A percentile compares a stretch with the other conserved stretches of the same genome.
Conservation (phyloP, 35 echinoderm and acorn worm species). For the Holothuria glaberrima region DNA sequence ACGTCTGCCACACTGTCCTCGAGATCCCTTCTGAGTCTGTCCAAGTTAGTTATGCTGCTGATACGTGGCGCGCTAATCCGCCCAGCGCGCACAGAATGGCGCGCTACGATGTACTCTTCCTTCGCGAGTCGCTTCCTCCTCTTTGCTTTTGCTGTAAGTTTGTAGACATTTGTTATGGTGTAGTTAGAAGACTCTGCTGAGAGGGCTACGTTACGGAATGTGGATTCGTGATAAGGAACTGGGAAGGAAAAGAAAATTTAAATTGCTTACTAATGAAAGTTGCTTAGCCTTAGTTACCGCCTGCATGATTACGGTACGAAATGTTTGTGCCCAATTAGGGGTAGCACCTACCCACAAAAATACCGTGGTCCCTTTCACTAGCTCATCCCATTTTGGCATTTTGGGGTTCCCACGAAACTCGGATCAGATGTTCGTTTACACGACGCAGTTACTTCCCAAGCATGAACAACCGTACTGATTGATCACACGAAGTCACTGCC, state of each 20-base stretch:
- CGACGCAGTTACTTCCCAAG: too few relatives aligned
- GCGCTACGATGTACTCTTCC: conserved; percentile 10
- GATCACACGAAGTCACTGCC: too few relatives aligned
- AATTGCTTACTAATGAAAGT: too few relatives aligned
- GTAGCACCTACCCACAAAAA: too few relatives aligned
- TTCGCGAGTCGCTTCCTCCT: background rate
- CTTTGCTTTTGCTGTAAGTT: conserved; percentile 42
- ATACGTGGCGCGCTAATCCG: background rate
- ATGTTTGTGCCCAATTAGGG: too few relatives aligned
- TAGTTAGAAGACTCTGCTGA: conserved; percentile 70
- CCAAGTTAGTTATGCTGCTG: background rate
- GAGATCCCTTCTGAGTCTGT: conserved; percentile 48
- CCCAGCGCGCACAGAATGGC: conserved; percentile 25
- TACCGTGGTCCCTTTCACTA: too few relatives aligned
- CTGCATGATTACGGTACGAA: too few relatives aligned
- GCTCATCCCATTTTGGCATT: too few relatives aligned
- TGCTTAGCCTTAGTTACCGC: too few relatives aligned
- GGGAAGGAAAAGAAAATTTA: conserved; percentile 6
- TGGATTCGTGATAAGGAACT: conserved; percentile 76
- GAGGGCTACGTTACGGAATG: conserved; percentile 72
- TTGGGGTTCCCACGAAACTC: too few relatives aligned
- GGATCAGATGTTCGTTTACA: too few relatives aligned
- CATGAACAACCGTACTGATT: too few relatives aligned
- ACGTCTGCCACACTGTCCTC: conserved; percentile 48
- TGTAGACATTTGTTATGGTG: conserved; percentile 81